A percentile compares a stretch with the other conserved stretches of the same genome.
Evolutionary conservation across 2,888 invertebrate genomes (phyloP).

Genomic region (Orthosia incerta): DNA sequence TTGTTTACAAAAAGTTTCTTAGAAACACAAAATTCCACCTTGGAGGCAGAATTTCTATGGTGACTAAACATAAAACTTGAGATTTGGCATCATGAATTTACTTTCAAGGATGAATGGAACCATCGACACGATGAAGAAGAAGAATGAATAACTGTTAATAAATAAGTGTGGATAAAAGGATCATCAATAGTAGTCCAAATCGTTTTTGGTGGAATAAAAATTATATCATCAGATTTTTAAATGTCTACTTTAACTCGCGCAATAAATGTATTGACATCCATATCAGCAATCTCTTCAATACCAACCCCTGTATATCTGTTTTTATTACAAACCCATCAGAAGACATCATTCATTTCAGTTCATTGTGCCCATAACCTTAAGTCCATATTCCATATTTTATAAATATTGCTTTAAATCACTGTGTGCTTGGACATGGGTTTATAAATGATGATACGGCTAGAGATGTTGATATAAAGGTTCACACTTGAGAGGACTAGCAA

Average conservation of each 20-base stretch:
- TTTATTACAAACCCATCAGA: slow-evolving; percentile 38
- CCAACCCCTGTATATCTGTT: slow-evolving; percentile 39
- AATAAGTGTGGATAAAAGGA: neutral
- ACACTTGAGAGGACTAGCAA: slow-evolving; percentile 79
- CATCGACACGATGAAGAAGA: too few relatives aligned
- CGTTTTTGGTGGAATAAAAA: neutral
- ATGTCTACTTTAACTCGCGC: neutral
- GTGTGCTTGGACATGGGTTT: slow-evolving; percentile 70
- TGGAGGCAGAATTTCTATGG: slow-evolving; percentile 20
- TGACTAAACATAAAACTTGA: slow-evolving; percentile 20
- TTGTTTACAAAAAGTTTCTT: slow-evolving; percentile 48
- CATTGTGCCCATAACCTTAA: slow-evolving; percentile 59
- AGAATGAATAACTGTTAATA: neutral
- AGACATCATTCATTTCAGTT: slow-evolving; percentile 40
- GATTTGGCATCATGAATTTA: slow-evolving; percentile 2
- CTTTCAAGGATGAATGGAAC: neutral
- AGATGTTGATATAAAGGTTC: slow-evolving; percentile 83
- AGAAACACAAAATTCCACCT: slow-evolving; percentile 56
- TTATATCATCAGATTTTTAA: neutral
- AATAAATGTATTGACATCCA: slow-evolving; percentile 8
- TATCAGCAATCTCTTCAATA: slow-evolving; percentile 12
- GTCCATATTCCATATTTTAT: slow-evolving; percentile 67
- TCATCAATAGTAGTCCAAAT: neutral
- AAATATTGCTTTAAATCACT: slow-evolving; percentile 72
- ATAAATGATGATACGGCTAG: slow-evolving; percentile 80